phyloP scores from a whole-genome alignment of 2,888 invertebrate genomes.

The Sesia bembeciformis region DNA sequence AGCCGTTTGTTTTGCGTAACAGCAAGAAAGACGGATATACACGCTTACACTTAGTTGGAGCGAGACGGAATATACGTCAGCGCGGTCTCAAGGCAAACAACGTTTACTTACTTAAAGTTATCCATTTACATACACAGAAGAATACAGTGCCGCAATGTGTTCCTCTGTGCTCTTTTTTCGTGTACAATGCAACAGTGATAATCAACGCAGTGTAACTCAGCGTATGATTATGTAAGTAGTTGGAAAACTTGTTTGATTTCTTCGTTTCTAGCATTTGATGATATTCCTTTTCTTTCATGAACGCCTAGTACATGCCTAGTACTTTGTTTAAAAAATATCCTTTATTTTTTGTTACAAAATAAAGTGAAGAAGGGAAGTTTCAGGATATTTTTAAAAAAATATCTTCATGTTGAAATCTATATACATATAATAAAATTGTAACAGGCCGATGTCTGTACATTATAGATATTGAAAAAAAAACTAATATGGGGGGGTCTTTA shows the following conservation, averaged over 20 bases:
- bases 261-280: conserved; percentile 47
- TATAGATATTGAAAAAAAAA: too few relatives aligned
- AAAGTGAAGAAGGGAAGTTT: too few relatives aligned
- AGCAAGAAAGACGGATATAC: conserved; percentile 28
- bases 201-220: conserved; percentile 19
- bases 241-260: conserved; percentile 33
- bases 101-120: conserved; percentile 64
- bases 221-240: conserved; percentile 8
- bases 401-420: too few relatives aligned
- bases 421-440: too few relatives aligned
- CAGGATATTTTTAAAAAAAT: too few relatives aligned
- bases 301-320: conserved; percentile 34
- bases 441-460: too few relatives aligned
- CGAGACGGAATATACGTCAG: conserved; percentile 23
- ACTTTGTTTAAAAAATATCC: too few relatives aligned
- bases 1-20: conserved; percentile 46
- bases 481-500: too few relatives aligned
- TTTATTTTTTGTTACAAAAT: too few relatives aligned
- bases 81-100: conserved; percentile 64
- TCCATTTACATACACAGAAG: conserved; percentile 26
- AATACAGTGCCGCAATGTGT: conserved; percentile 21
- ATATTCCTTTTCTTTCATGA: conserved; percentile 44
- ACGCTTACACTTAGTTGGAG: conserved; percentile 13
- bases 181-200: conserved; percentile 14
- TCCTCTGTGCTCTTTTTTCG: conserved; percentile 10